Evolutionary conservation across 1,140 invertebrate genomes (phyloP).

Genomic region (Psilanteris sp.): DNA sequence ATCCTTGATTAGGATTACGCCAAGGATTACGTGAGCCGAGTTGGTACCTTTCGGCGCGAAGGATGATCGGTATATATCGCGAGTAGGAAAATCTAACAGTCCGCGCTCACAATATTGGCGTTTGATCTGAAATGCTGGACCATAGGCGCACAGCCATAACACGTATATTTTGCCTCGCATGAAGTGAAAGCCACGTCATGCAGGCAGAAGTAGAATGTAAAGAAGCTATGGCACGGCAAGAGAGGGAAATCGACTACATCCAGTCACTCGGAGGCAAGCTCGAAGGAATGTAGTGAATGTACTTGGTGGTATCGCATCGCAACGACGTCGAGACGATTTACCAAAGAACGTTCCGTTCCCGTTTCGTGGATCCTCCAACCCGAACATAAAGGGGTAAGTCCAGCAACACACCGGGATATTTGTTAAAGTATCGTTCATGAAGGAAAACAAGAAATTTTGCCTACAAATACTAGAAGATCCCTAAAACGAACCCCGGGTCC

Average conservation of each 20-base stretch:
- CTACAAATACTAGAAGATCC: background rate
- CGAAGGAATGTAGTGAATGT: conserved; percentile 74
- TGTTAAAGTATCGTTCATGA: background rate
- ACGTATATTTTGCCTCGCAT: conserved; percentile 62
- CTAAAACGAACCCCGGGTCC: too few relatives aligned
- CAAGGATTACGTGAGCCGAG: conserved; percentile 23
- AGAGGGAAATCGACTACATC: conserved; percentile 71
- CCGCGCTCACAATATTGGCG: conserved; percentile 43
- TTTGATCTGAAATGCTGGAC: conserved; percentile 58
- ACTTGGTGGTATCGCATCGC: conserved; percentile 65
- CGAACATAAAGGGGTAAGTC: conserved; percentile 53
- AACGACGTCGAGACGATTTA: conserved; percentile 58
- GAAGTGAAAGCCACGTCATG: conserved; percentile 76
- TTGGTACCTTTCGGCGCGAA: conserved; percentile 6
- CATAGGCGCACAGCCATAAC: conserved; percentile 48
- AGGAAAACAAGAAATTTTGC: conserved; percentile 1
- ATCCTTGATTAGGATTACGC: too few relatives aligned
- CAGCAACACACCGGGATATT: too few relatives aligned
- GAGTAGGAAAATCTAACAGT: conserved; percentile 50
- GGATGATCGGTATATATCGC: conserved; percentile 31
- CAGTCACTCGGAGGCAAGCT: conserved; percentile 77
- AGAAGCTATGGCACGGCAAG: conserved; percentile 71
- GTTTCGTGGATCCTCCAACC: conserved; percentile 23
- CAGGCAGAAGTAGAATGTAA: conserved; percentile 74
- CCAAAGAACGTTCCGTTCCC: conserved; percentile 33